Conservation (phyloP, 2,797 vertebrate species). For the Myripristis jacobus region DNA sequence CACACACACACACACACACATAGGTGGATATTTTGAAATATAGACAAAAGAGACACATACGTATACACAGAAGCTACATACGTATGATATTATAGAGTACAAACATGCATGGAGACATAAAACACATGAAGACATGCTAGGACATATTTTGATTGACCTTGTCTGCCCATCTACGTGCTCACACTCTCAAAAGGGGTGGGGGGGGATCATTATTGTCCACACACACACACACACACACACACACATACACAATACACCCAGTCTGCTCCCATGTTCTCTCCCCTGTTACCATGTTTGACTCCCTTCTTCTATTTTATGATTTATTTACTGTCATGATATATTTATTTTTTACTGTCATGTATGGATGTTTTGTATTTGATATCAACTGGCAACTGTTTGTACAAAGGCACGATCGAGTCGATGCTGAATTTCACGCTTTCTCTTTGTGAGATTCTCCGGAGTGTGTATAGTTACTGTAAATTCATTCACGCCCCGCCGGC, state of each 20-base stretch:
- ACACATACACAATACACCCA: conserved; percentile 15
- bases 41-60: conserved; percentile 49
- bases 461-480: conserved; percentile 49
- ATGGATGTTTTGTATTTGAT: conserved; percentile 89
- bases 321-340: conserved; percentile 62
- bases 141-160: conserved; percentile 47
- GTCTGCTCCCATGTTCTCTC: conserved; percentile 35
- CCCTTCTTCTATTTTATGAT: conserved; percentile 57
- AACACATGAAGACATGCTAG: conserved; percentile 51
- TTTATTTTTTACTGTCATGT: conserved; percentile 79
- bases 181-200: conserved; percentile 26
- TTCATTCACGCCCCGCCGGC: conserved; percentile 27
- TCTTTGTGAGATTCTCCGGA: conserved; percentile 45
- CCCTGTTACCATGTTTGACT: conserved; percentile 70
- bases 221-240: conserved; percentile 31
- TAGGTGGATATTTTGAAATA: conserved; percentile 53
- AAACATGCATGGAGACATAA: conserved; percentile 74
- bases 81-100: conserved; percentile 51
- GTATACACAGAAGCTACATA: conserved; percentile 48
- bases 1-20: conserved; percentile 44
- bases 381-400: conserved; percentile 87
- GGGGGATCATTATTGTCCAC: conserved; percentile 41
- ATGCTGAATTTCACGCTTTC: conserved; percentile 83
- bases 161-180: conserved; percentile 45
- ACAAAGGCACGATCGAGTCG: conserved; percentile 91